Evolutionary conservation across 2,113 vertebrate species (phyloP).

Genomic region (Menidia beryllina): DNA sequence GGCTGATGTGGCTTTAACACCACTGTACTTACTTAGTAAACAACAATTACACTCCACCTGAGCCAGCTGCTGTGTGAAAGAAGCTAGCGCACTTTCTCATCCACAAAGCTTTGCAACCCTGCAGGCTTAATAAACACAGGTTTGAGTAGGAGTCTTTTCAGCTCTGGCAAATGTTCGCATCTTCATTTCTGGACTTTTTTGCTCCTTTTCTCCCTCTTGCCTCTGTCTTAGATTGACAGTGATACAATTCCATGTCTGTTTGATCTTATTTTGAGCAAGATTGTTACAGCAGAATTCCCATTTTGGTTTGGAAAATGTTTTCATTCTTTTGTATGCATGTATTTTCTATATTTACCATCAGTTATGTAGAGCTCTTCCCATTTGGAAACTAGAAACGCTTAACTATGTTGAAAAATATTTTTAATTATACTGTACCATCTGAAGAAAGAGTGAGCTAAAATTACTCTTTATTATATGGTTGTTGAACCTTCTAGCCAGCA

Average conservation of each 20-base stretch:
- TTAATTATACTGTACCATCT: slow-evolving; percentile 67
- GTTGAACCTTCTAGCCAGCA: slow-evolving; percentile 62
- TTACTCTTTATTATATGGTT: slow-evolving; percentile 78
- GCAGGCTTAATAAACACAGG: slow-evolving; percentile 8
- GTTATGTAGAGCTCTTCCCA: slow-evolving; percentile 58
- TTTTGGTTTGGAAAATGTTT: slow-evolving; percentile 6
- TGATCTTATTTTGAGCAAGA: slow-evolving; percentile 26
- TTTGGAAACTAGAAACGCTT: slow-evolving; percentile 63
- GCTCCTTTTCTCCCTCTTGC: slow-evolving; percentile 5
- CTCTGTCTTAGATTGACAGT: slow-evolving; percentile 52
- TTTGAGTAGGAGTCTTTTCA: slow-evolving; percentile 55
- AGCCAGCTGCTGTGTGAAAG: slow-evolving; percentile 43
- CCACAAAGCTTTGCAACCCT: slow-evolving; percentile 24
- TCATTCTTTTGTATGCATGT: slow-evolving; percentile 48
- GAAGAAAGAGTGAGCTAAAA: slow-evolving; percentile 61
- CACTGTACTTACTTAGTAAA: slow-evolving; percentile 55
- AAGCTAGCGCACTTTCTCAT: slow-evolving; percentile 20
- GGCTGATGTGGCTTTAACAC: slow-evolving; percentile 57
- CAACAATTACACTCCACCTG: slow-evolving; percentile 47
- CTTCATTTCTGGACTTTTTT: slow-evolving; percentile 28
- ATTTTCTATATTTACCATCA: slow-evolving; percentile 70
- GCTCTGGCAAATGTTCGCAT: slow-evolving; percentile 26
- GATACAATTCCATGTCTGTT: slow-evolving; percentile 46
- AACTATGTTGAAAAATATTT: slow-evolving; percentile 67
- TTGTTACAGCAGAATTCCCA: slow-evolving; percentile 35